Evolutionary conservation across 2,888 invertebrate genomes (phyloP).

Genomic region (Caenorhabditis angaria): DNA sequence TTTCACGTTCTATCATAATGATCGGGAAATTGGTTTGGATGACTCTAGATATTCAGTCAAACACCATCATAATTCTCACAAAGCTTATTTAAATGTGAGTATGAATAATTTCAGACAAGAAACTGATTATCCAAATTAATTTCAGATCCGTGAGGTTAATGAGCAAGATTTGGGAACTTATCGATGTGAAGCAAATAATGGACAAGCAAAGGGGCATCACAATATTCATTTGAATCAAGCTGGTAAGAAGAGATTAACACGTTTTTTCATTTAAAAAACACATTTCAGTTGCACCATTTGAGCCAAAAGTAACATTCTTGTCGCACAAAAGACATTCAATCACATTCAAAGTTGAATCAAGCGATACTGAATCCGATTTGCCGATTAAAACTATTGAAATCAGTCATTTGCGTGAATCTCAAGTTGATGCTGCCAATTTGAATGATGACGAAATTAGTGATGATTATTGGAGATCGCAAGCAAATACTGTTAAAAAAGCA

Average conservation of each 20-base stretch:
- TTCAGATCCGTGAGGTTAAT: conserved; percentile 59
- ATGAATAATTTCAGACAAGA: conserved; percentile 1
- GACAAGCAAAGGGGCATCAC: conserved; percentile 59
- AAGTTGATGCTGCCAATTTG: conserved; percentile 23
- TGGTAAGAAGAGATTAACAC: conserved; percentile 41
- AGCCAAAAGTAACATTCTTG: conserved; percentile 58
- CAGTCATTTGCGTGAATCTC: conserved; percentile 26
- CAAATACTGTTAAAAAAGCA: conserved; percentile 22
- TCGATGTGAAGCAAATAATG: conserved; percentile 66
- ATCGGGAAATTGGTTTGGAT: conserved; percentile 46
- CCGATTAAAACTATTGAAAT: conserved; percentile 34
- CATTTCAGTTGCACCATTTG: conserved; percentile 60
- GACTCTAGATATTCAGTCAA: conserved; percentile 49
- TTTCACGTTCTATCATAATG: conserved; percentile 59
- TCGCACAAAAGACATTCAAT: conserved; percentile 54
- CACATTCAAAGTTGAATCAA: conserved; percentile 56
- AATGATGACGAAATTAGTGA: conserved; percentile 32
- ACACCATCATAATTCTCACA: no score
- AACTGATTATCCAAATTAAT: conserved; percentile 7
- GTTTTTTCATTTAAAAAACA: background rate
- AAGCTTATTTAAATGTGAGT: conserved; percentile 46
- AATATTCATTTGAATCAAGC: conserved; percentile 61
- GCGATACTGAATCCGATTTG: conserved; percentile 40
- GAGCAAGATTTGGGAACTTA: conserved; percentile 64
- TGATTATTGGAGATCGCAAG: conserved; percentile 28